Evolutionary conservation across 2,797 vertebrate genomes (phyloP), one percentile per base, ranked within the genome.

Genomic region (Scleropages formosus): DNA sequence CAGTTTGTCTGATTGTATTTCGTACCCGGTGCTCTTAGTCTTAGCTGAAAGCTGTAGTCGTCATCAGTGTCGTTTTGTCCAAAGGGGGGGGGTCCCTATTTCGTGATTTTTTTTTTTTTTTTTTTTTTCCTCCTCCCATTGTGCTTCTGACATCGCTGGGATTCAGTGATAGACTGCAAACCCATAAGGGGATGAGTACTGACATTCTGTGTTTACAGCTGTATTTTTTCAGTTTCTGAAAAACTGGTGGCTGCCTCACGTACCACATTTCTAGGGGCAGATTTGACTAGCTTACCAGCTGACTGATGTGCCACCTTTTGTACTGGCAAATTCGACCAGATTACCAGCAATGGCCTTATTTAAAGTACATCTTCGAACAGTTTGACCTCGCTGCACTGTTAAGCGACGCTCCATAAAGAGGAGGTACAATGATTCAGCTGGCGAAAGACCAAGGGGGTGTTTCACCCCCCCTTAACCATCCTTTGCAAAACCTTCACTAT

Each of bases 361-460:
- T 79, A 74, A 66, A 82, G 82, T 80, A 69, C 81, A 76, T 68
- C 76, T 74, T n/a, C n/a, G n/a, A n/a, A n/a, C n/a, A n/a, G 83
- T 85, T 84, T 80, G 84, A 78, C 81, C 81, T 82, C 77, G 85
- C 84, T 88, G 85, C 82, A 84, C 82, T 86, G 82, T 86, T 80
- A 80, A 69, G 78, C 63, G 73, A 75, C 79, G 70, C 72, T 85
- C 86, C 84, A 79, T 84, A 84, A 85, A 81, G 84, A 82, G 79
- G 77, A 11, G 22, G 31, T 39, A 11, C 39, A 0, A 4, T 18
- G n/a, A 51, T 24, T 49, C 44, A 49, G 56, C 46, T 26, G 27
- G 26, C 60, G 20, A 39, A 44, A 26, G 26, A 24, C 44, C 24
- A 9, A 44, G 61, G 27, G 10, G 13, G 68, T 58, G 56, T 47